Base-by-base conservation (phyloP, 1,140 invertebrate species). In the Conus betulinus region DNA sequence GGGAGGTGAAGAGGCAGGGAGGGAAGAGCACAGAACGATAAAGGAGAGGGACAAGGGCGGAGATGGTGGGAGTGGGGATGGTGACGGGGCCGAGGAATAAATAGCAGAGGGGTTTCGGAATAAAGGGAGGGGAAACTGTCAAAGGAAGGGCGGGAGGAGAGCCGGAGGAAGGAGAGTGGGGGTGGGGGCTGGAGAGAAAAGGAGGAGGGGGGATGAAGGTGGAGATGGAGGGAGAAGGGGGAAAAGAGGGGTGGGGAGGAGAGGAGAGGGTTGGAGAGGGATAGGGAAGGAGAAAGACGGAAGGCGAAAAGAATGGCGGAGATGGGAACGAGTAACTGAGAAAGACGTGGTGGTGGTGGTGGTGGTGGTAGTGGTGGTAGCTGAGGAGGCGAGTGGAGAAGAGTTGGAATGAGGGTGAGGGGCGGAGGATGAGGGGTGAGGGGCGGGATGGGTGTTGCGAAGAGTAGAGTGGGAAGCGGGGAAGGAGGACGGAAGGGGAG, bases 91-190 rank as follows among this genome's bases (percentile, higher is more conserved):
- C 6, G 78, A 79, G 51, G 74, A 76, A 76, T 25, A 27, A 76
- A 76, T 76, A 27, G 74, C 11, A 23, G 27, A 15, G 67, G 23
- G 67, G 67, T 71, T 20, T 20, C 23, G 7, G 67, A 71, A 71
- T 71, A 71, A 71, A 71, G 67, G 67, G 67, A 71, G 67, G 67
- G 67, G 67, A 23, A 71, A 71, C 67, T 71, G 67, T 71, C 67
- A 71, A 71, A 71, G 39, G 27, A 25, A 25, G 17, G 76, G 76
- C 8, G 17, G n/a, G 39, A 39, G 39, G 39, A 39, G 39, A 39
- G 76, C 4, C 10, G 7, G 23, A 11, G 27, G 39, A 23, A 78
- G 25, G 11, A 17, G 25, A 39, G 27, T 78, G 76, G 76, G n/a
- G 25, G 39, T 11, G 76, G 17, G 7, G 11, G 76, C 11, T n/a